phyloP scores from a whole-genome alignment of 1,140 invertebrate genomes.

The Triops longicaudatus region DNA sequence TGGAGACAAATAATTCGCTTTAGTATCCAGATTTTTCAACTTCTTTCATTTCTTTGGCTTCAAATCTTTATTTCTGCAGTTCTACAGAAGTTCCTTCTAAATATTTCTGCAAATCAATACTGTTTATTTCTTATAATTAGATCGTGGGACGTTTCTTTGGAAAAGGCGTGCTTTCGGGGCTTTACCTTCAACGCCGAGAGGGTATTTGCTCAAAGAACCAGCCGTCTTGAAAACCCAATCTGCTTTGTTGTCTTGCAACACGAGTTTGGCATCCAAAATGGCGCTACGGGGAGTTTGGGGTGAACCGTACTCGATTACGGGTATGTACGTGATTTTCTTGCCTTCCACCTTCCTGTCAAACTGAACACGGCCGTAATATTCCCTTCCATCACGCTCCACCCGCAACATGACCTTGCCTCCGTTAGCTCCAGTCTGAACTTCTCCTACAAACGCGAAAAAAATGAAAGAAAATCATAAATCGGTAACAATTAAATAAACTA shows the following conservation, averaged over 20 bases:
- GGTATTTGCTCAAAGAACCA: slow-evolving; percentile 24
- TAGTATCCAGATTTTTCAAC: neutral
- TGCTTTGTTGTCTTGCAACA: slow-evolving; percentile 23
- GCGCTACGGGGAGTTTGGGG: slow-evolving; percentile 37
- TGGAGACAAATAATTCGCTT: neutral
- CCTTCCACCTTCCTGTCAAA: slow-evolving; percentile 48
- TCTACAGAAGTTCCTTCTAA: too few relatives aligned
- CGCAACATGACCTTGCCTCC: slow-evolving; percentile 48
- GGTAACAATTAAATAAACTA: too few relatives aligned
- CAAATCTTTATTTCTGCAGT: too few relatives aligned
- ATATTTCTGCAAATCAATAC: too few relatives aligned
- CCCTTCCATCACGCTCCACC: slow-evolving; percentile 47
- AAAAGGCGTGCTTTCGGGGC: neutral
- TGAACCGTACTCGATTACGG: slow-evolving; percentile 56
- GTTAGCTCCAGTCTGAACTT: slow-evolving; percentile 38
- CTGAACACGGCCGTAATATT: slow-evolving; percentile 48
- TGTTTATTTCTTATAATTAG: too few relatives aligned
- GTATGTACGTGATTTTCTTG: slow-evolving; percentile 48
- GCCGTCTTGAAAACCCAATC: slow-evolving; percentile 29
- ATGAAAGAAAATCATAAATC: neutral
- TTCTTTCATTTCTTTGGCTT: too few relatives aligned
- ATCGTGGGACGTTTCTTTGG: too few relatives aligned
- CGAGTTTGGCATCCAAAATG: slow-evolving; percentile 31
- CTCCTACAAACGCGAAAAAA: slow-evolving; percentile 30
- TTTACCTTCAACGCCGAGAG: slow-evolving; percentile 18